Conservation (phyloP, 2,888 invertebrate genomes). For the Eilema depressum region DNA sequence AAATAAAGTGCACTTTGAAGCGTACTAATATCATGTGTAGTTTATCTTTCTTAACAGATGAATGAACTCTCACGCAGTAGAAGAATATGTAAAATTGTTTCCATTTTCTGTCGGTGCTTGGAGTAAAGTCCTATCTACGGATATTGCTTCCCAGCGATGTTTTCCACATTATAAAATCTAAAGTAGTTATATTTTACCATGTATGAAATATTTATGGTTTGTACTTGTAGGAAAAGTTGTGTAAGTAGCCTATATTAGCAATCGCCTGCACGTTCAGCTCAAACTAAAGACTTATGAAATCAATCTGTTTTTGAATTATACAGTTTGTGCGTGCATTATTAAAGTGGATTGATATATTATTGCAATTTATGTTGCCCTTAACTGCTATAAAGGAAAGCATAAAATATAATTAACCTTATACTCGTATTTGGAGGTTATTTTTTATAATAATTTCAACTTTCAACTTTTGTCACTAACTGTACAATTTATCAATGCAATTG, state of each 20-base stretch:
- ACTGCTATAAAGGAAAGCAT: not conserved
- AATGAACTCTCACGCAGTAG: conserved; percentile 66
- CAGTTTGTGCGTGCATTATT: not conserved
- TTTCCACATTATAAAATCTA: conserved; percentile 60
- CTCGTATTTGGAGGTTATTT: too few species aligned
- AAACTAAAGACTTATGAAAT: not conserved
- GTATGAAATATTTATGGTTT: conserved; percentile 40
- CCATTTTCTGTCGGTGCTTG: conserved; percentile 52
- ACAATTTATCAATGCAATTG: conserved; percentile 1
- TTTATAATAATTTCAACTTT: not conserved
- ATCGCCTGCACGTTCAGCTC: not conserved
- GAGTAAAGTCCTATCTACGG: conserved; percentile 52
- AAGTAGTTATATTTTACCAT: conserved; percentile 37
- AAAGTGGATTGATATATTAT: not conserved
- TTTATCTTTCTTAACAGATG: conserved; percentile 80
- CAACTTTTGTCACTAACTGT: not conserved
- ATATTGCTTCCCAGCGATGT: conserved; percentile 58
- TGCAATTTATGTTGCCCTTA: not conserved
- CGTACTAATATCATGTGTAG: conserved; percentile 39
- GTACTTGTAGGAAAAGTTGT: conserved; percentile 28
- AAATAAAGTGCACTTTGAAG: conserved; percentile 46
- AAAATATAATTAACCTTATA: not conserved
- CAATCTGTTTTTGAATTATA: not conserved
- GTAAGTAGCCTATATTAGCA: conserved; percentile 14
- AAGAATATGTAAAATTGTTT: conserved; percentile 64